These are phyloP conservation scores for Aix galericulata DNA, from an alignment of 2,113 vertebrate species.

Conservation along the genomic window DNA sequence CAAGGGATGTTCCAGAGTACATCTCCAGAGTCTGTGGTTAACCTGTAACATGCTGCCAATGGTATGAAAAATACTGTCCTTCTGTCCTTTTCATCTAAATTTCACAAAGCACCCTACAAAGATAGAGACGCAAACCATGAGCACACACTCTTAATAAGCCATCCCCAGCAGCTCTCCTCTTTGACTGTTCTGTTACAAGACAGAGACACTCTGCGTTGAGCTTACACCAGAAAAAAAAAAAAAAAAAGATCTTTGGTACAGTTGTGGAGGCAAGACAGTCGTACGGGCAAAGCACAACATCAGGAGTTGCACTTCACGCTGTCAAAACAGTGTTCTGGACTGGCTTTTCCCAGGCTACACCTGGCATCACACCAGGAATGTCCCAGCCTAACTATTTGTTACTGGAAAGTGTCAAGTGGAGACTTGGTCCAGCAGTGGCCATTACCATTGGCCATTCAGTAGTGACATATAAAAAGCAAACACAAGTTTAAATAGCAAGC, in stretches of 20 bases:
- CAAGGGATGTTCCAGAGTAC: not conserved
- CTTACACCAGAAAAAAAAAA: not conserved
- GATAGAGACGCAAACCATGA: not conserved
- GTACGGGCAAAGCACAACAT: not conserved
- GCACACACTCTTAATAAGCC: not conserved
- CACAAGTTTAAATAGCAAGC: not conserved
- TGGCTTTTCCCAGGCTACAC: not conserved
- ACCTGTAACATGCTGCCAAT: not conserved
- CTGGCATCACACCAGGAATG: not conserved
- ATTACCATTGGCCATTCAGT: not conserved
- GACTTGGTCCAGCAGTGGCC: not conserved
- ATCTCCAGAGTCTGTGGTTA: not conserved
- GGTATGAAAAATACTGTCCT: not conserved
- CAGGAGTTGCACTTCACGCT: not conserved
- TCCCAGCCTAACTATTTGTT: not conserved
- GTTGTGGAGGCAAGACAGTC: not conserved
- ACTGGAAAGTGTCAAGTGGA: rapidly evolving
- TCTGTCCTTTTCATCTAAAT: not conserved
- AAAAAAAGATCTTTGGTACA: not conserved
- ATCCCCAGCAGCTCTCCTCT: not conserved
- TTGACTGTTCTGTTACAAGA: not conserved
- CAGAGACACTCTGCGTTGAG: not conserved
- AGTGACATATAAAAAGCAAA: not conserved
- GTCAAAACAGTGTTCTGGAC: not conserved
- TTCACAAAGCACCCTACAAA: not conserved